Conservation (phyloP, 2,113 vertebrate species). For the Myrmophylax atrothorax region DNA sequence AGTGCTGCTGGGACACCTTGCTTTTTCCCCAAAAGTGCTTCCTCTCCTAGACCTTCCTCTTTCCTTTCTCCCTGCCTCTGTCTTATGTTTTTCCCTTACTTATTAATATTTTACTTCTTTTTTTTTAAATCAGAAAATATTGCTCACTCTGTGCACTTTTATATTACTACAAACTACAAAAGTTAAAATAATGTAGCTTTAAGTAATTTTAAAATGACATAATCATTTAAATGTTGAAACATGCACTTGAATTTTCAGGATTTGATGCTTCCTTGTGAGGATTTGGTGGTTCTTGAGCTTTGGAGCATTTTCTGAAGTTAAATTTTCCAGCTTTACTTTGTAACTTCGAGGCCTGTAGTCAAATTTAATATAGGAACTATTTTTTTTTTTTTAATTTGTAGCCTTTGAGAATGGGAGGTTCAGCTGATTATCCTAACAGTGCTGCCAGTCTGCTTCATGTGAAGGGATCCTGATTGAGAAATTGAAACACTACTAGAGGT, state of each 20-base stretch:
- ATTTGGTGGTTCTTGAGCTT: background rate
- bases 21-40: background rate
- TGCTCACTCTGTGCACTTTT: background rate
- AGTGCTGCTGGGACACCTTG: background rate
- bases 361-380: background rate
- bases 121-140: background rate
- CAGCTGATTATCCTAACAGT: background rate
- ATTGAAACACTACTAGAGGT: background rate
- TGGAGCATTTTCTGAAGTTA: background rate
- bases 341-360: background rate
- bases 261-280: background rate
- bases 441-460: fast-evolving
- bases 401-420: background rate
- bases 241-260: background rate
- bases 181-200: background rate
- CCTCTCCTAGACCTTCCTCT: background rate
- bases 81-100: background rate
- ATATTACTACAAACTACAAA: background rate
- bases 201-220: background rate
- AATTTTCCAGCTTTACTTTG: background rate
- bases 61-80: background rate
- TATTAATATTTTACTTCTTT: background rate
- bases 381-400: background rate
- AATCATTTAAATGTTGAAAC: background rate
- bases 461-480: background rate